These are phyloP conservation scores for Cephalopachus bancanus DNA, from an alignment of 2,797 vertebrate species.

Conservation along the genomic window DNA sequence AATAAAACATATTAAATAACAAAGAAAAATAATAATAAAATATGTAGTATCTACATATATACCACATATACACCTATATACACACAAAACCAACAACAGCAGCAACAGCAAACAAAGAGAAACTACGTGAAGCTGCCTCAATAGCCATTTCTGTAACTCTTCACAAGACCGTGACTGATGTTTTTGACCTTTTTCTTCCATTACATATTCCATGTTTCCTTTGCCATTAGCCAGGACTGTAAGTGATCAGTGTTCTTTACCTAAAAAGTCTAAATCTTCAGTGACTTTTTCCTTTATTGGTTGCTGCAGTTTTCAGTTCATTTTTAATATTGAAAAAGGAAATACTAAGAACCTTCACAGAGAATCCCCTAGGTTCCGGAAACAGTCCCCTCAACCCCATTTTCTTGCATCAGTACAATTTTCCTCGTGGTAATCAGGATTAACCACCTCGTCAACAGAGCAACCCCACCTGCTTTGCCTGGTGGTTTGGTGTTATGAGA, in stretches of 20 bases:
- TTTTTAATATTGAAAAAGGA: not conserved
- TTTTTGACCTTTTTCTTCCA: not conserved
- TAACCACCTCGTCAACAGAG: not conserved
- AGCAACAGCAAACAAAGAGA: not conserved
- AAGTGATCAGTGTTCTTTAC: not conserved
- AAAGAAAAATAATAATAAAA: constrained; percentile 5
- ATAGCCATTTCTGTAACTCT: not conserved
- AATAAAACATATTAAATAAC: not conserved
- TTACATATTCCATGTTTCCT: not conserved
- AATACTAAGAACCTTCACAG: not conserved
- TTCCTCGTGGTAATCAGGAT: not conserved
- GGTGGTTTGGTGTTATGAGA: not conserved
- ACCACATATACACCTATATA: not conserved
- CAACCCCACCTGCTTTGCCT: not conserved
- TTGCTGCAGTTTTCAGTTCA: not conserved
- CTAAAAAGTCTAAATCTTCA: not conserved
- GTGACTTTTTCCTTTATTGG: not conserved
- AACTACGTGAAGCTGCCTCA: not conserved
- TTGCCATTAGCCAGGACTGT: not conserved
- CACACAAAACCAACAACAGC: not conserved
- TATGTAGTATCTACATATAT: not conserved
- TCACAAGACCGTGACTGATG: not conserved
- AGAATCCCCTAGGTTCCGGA: not conserved
- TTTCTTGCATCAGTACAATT: not conserved
- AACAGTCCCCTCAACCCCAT: not conserved